phyloP scores from a whole-genome alignment of 2,797 vertebrate genomes.

The Pelobates cultripes region DNA sequence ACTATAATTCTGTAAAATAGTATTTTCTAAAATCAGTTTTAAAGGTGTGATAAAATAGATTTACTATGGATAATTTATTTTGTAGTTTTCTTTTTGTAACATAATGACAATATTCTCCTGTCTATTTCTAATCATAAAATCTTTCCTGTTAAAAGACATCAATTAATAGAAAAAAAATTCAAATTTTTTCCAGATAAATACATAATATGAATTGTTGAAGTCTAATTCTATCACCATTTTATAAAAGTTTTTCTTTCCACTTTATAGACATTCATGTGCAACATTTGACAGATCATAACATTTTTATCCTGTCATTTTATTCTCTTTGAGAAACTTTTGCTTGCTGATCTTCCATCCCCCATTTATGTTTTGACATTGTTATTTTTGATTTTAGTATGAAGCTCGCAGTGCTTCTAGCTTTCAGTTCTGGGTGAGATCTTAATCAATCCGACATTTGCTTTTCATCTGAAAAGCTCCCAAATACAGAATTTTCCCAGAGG shows the following conservation, averaged over 20 bases:
- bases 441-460: conserved; percentile 55
- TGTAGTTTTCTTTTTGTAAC: no score
- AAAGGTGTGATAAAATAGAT: no score
- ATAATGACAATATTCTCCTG: no score
- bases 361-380: conserved; percentile 55
- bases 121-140: no score
- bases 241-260: conserved; percentile 24
- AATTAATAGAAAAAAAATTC: no score
- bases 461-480: conserved; percentile 54
- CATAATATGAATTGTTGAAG: not conserved
- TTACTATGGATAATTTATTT: no score
- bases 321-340: conserved; percentile 50
- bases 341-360: conserved; percentile 46
- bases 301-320: conserved; percentile 43
- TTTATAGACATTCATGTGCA: conserved; percentile 24
- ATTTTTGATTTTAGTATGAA: conserved; percentile 54
- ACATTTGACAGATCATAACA: conserved; percentile 50
- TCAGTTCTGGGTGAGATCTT: conserved; percentile 54
- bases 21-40: no score
- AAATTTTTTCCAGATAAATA: no score
- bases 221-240: not conserved
- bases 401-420: conserved; percentile 45
- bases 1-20: no score
- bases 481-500: conserved; percentile 52
- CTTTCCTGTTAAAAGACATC: no score